phyloP scores from a whole-genome alignment of 1,140 invertebrate species.

The Papilio glaucus region DNA sequence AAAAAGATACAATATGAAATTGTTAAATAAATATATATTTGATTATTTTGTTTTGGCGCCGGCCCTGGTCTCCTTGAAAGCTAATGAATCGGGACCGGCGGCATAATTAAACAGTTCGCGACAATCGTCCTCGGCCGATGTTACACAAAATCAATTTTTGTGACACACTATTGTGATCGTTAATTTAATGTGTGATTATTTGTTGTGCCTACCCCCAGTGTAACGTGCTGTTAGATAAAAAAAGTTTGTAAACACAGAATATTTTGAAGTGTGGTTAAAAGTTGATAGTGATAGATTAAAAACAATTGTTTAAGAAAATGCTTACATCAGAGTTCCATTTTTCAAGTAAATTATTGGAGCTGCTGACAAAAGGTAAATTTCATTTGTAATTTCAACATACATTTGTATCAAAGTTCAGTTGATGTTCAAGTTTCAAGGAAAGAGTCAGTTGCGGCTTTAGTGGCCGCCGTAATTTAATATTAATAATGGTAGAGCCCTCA shows the following conservation, averaged over 20 bases:
- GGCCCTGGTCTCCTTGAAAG: slow-evolving; percentile 66
- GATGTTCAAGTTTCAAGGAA: too few species aligned
- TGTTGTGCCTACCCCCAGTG: neutral
- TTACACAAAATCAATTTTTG: slow-evolving; percentile 57
- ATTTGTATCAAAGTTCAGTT: too few species aligned
- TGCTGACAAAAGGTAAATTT: slow-evolving; percentile 69
- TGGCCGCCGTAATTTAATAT: too few species aligned
- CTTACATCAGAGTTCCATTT: slow-evolving; percentile 75
- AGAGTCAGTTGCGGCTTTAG: too few species aligned
- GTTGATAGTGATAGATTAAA: neutral
- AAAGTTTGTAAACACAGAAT: neutral
- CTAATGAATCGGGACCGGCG: slow-evolving; percentile 79
- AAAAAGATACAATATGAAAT: neutral
- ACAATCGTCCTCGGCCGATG: slow-evolving; percentile 59
- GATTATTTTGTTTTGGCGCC: slow-evolving; percentile 35
- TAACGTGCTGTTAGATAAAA: neutral
- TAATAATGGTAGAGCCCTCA: too few species aligned
- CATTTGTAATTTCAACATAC: neutral
- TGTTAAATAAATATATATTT: too few species aligned
- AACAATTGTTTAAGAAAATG: slow-evolving; percentile 50
- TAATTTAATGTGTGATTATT: neutral
- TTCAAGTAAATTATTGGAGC: slow-evolving; percentile 75
- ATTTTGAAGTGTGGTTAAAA: neutral
- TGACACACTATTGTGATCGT: slow-evolving; percentile 36
- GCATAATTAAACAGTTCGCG: slow-evolving; percentile 80